phyloP scores from a whole-genome alignment of 2,888 invertebrate genomes.

The Drosophila pegasa region DNA sequence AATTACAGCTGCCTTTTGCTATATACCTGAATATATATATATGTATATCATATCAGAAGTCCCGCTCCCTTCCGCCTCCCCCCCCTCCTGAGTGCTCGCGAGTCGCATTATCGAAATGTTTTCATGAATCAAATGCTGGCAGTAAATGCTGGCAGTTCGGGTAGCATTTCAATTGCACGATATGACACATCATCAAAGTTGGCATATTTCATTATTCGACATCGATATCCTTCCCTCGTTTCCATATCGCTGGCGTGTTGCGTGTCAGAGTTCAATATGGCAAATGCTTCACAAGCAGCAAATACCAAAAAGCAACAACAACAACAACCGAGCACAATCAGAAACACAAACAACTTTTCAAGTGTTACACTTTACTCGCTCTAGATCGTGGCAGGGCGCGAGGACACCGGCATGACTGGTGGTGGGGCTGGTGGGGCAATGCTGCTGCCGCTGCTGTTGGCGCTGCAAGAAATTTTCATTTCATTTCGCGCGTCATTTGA shows the following conservation, averaged over 20 bases:
- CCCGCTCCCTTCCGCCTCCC: background rate
- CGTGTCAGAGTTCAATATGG: conserved; percentile 75
- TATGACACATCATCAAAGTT: conserved; percentile 79
- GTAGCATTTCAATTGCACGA: conserved; percentile 70
- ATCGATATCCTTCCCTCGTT: conserved; percentile 52
- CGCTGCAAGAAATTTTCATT: conserved; percentile 66
- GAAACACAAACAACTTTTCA: conserved; percentile 77
- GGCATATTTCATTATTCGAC: conserved; percentile 76
- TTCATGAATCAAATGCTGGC: conserved; percentile 65
- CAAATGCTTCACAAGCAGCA: conserved; percentile 37
- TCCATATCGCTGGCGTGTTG: conserved; percentile 61
- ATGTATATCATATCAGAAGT: background rate
- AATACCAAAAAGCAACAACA: conserved; percentile 16
- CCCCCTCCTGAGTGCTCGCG: conserved; percentile 7
- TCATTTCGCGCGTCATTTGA: conserved; percentile 79
- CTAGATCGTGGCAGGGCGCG: conserved; percentile 17
- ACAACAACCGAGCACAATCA: conserved; percentile 44
- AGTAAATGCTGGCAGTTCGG: conserved; percentile 25
- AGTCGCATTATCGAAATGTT: conserved; percentile 65
- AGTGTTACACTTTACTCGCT: conserved; percentile 71
- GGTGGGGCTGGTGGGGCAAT: background rate
- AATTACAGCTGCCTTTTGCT: conserved; percentile 45
- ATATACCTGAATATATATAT: background rate
- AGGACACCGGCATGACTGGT: background rate
- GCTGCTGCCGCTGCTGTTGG: background rate